Evolutionary conservation across 1,140 invertebrate genomes (phyloP).

Genomic region (Pseudomyrmex cubaensis): DNA sequence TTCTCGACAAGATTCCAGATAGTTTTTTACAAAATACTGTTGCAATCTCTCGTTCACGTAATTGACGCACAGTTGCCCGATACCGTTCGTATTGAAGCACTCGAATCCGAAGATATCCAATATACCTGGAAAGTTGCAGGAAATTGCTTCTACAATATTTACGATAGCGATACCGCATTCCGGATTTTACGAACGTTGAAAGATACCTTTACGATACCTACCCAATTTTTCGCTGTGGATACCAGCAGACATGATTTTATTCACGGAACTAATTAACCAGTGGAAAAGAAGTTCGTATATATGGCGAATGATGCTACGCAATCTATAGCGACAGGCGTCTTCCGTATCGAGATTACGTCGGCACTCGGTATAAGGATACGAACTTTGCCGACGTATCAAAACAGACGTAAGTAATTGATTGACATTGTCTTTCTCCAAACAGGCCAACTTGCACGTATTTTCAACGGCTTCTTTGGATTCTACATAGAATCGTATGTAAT

Average conservation of each 20-base stretch:
- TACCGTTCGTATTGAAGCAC: constrained; percentile 88
- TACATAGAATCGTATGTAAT: constrained; percentile 18
- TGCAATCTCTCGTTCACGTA: constrained; percentile 90
- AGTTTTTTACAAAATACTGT: constrained; percentile 88
- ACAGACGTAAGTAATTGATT: constrained; percentile 48
- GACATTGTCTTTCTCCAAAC: constrained; percentile 29
- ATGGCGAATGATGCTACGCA: constrained; percentile 76
- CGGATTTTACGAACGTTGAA: background rate
- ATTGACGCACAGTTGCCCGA: constrained; percentile 92
- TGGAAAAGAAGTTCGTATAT: constrained; percentile 77
- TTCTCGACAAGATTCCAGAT: constrained; percentile 87
- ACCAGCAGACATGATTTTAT: constrained; percentile 67
- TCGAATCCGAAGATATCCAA: constrained; percentile 92
- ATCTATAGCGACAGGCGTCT: constrained; percentile 74
- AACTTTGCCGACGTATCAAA: constrained; percentile 56
- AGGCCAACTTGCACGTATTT: constrained; percentile 33
- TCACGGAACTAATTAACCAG: constrained; percentile 73
- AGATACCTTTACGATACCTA: constrained; percentile 71
- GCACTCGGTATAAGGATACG: constrained; percentile 24
- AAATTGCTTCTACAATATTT: background rate
- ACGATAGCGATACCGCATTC: too few species aligned
- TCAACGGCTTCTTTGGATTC: constrained; percentile 57
- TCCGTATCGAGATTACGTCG: constrained; percentile 69
- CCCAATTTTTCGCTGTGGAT: constrained; percentile 73
- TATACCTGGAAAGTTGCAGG: constrained; percentile 72